Percentiles rank a stretch among this genome's conserved stretches.
Conservation (phyloP, 1,140 invertebrate genomes). For the Bacillus rossius region DNA sequence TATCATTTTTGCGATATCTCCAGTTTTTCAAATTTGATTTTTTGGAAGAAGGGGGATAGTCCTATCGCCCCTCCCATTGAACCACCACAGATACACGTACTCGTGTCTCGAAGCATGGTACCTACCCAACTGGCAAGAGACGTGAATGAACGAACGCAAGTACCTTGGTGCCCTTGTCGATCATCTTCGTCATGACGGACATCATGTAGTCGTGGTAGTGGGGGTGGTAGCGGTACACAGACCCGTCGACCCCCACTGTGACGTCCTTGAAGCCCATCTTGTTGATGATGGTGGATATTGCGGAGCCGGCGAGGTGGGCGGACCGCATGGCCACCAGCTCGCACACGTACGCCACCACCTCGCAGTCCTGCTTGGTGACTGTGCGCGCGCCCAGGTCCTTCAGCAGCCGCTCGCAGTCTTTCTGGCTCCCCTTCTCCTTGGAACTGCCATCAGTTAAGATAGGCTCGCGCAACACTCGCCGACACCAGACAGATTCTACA, state of each 20-base stretch:
- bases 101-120: too few relatives aligned
- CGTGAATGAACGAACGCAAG: too few relatives aligned
- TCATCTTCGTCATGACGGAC: slow-evolving; percentile 70
- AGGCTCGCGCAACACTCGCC: too few relatives aligned
- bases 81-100: too few relatives aligned
- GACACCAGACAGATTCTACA: too few relatives aligned
- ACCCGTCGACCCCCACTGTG: slow-evolving; percentile 96
- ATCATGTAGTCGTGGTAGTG: slow-evolving; percentile 96
- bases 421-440: too few relatives aligned
- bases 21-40: too few relatives aligned
- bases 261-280: slow-evolving; percentile 78
- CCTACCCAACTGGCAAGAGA: too few relatives aligned
- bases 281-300: slow-evolving; percentile 5
- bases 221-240: slow-evolving; percentile 97
- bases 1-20: too few relatives aligned
- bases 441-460: too few relatives aligned
- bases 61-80: too few relatives aligned
- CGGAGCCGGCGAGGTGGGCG: neutral
- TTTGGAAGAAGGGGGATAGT: too few relatives aligned
- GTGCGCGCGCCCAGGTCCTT: neutral
- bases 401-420: neutral
- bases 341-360: neutral
- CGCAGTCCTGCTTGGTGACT: neutral
- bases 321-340: neutral
- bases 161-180: slow-evolving; percentile 44